These are phyloP conservation scores for Stenodema calcarata DNA, from an alignment of 2,888 invertebrate species.

Conservation along the genomic window DNA sequence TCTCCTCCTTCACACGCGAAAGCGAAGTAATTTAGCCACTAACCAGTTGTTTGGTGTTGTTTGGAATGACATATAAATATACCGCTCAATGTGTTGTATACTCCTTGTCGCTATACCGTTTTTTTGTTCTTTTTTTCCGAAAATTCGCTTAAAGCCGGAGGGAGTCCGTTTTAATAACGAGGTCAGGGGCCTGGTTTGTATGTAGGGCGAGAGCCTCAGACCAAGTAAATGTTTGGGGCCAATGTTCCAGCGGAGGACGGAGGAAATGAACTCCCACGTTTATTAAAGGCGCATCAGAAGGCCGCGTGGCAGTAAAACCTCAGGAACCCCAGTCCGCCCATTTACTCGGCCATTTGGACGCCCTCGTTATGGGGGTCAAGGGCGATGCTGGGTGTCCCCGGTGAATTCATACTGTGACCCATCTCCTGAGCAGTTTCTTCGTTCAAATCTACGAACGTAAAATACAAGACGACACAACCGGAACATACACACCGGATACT, in stretches of 20 bases:
- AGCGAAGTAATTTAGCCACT: too few relatives aligned
- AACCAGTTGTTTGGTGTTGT: too few relatives aligned
- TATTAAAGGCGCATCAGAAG: constrained; percentile 40
- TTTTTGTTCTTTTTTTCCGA: too few relatives aligned
- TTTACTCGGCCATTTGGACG: background rate
- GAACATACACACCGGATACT: too few relatives aligned
- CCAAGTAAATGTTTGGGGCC: background rate
- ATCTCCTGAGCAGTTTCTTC: background rate
- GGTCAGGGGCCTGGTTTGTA: background rate
- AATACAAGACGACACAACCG: too few relatives aligned
- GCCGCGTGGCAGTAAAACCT: constrained; percentile 12
- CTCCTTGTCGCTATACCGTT: too few relatives aligned
- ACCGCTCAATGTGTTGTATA: too few relatives aligned
- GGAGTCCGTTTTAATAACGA: background rate
- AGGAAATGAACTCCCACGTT: constrained; percentile 37
- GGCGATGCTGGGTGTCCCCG: background rate
- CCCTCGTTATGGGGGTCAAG: background rate
- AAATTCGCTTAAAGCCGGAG: too few relatives aligned
- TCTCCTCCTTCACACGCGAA: too few relatives aligned
- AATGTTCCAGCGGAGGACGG: background rate
- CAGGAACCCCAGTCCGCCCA: background rate
- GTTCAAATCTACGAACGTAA: too few relatives aligned
- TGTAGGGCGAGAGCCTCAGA: background rate
- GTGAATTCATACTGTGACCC: background rate
- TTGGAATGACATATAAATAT: too few relatives aligned